Base-by-base conservation (phyloP, 2,888 invertebrate genomes). In the Drosophila niveifrons region DNA sequence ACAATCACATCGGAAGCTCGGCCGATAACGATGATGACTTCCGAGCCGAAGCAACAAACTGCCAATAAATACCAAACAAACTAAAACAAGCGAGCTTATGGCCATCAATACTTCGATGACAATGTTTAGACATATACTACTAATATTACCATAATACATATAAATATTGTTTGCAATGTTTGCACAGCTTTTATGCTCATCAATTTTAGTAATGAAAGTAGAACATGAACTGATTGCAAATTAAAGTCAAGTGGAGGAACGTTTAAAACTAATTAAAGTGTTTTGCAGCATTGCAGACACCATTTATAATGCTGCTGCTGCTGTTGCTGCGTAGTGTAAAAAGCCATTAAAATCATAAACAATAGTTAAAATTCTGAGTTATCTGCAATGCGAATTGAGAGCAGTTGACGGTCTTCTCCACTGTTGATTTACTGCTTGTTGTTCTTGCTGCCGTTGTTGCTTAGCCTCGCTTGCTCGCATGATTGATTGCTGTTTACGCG, bases 401-500 rank as follows among this genome's bases (percentile, higher is more conserved):
- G 36, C 63, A 36, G 56, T 34, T 55, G 51, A 59, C 58, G 29
- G 46, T 11, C 17, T 28, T 11, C 43, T 43, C 13, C 39, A 8
- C 39, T 64, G 50, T 36, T 46, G 50, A 74, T 70, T 51, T 61
- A 65, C 36, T 44, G 29, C 36, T 56, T 64, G 50, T 62, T 62
- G 57, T 18, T n/a, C n/a, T n/a, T 59, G 41, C 11, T 57, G 34
- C 29, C 65, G 47, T 18, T 43, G 41, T 31, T 55, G 34, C 36
- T 31, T 55, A 31, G 56, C 56, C 34, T 55, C 13, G 55, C 41
- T 55, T 18, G 41, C 13, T 41, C 13, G 15, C 56, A 78, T 85
- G 82, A 88, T 82, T 85, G 85, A 82, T 82, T 84, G 71, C 57
- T 87, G 81, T 80, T 87, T 87, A 80, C 71, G 70, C 66, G 58